phyloP scores from a whole-genome alignment of 2,113 vertebrate genomes.

The Lipotes vexillifer region DNA sequence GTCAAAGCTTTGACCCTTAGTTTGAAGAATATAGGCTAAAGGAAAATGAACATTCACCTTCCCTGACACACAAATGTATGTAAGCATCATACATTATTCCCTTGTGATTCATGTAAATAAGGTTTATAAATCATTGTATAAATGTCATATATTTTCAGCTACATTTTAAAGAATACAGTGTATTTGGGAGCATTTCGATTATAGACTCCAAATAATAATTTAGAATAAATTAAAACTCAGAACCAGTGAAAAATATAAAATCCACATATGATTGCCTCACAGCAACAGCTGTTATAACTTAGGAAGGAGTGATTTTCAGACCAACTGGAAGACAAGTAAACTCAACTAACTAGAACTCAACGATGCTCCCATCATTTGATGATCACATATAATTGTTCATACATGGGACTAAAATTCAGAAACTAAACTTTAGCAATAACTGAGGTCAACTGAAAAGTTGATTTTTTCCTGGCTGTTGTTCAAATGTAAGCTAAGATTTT shows the following conservation, averaged over 20 bases:
- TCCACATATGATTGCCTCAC: neutral
- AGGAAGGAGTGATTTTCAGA: neutral
- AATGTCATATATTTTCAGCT: neutral
- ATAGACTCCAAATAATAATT: neutral
- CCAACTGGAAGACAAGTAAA: neutral
- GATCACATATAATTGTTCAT: neutral
- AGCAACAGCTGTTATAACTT: neutral
- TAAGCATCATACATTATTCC: neutral
- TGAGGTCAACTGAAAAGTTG: neutral
- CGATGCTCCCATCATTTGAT: too few species aligned
- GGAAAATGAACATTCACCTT: neutral
- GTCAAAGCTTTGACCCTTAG: neutral
- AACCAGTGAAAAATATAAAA: neutral
- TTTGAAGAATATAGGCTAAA: neutral
- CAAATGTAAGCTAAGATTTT: neutral
- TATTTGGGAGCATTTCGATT: neutral
- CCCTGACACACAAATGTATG: neutral
- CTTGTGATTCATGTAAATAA: neutral
- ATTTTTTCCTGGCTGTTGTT: neutral
- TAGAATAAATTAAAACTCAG: constrained; percentile 17
- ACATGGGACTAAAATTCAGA: neutral
- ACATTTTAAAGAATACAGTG: neutral
- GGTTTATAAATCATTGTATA: neutral
- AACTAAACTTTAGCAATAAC: neutral
- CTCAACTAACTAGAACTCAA: neutral